Evolutionary conservation across 2,113 vertebrate genomes (phyloP), one percentile per base, ranked within the genome.

Genomic region (Microtus richardsoni): DNA sequence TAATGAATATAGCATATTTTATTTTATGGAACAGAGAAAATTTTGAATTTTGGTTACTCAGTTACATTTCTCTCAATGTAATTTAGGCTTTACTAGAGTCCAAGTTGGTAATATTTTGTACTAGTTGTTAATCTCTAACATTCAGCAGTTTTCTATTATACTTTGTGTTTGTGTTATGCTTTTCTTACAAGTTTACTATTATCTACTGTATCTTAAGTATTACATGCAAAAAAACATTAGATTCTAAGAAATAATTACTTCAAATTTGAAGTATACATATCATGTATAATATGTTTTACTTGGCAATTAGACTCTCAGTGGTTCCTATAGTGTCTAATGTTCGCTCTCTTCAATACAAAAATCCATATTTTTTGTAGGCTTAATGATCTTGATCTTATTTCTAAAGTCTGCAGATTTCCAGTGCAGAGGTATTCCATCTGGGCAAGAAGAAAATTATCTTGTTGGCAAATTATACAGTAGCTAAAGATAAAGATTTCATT

Each of bases 401-500:
- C 79, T 94, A 93, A 94, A 95, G 10, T 11, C 79, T 21, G 26
- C 66, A 52, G 5, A 49, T 85, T 79, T 47, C 36, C 88, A 88
- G 49, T 84, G 10, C 19, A 68, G 71, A 89, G 11, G 3, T 54
- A 47, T 87, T 22, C 60, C 47, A 91, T 88, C 47, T 93, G 85
- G 75, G 49, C 36, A 80, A 91, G 5, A 13, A 96, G 44, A 94
- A 94, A 93, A 87, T 82, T 16, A 22, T 79, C 44, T 93, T 89
- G 28, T 84, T 49, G 54, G 44, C 7, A 88, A 91, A 94, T 95
- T 39, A 71, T 90, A 90, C 1, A 80, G 13, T 13, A 39, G 68
- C 88, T 78, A 88, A 89, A 89, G 30, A 44, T 94, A 9, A 90
- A 88, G 26, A 90, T 84, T 84, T 84, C 26, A 84, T 93, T 88